Evolutionary conservation across 2,888 invertebrate species (phyloP).

Genomic region (Onthophagus sagittarius): DNA sequence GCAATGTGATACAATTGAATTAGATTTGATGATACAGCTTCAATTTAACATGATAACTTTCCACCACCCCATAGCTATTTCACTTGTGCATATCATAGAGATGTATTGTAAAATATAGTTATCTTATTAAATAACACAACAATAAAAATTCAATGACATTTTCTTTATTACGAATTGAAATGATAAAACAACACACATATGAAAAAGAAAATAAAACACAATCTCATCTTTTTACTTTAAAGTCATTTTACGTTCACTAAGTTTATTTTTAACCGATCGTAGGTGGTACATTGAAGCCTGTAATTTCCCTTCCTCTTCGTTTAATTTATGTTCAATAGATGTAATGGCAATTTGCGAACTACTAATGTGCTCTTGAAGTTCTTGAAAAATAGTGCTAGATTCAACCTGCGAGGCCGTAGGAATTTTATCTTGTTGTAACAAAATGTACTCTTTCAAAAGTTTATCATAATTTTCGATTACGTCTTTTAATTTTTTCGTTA

Average conservation of each 20-base stretch:
- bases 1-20: no score
- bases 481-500: conserved; percentile 8
- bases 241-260: conserved; percentile 5
- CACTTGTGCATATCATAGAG: no score
- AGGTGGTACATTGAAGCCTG: conserved; percentile 18
- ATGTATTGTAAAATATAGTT: no score
- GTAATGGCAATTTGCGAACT: conserved; percentile 15
- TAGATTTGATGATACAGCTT: no score
- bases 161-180: no score
- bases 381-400: conserved; percentile 6
- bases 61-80: no score
- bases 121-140: no score
- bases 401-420: not conserved
- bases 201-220: conserved; percentile 1
- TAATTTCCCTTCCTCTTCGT: conserved; percentile 20
- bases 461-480: conserved; percentile 3
- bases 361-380: conserved; percentile 14
- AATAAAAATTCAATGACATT: no score
- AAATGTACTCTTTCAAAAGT: not conserved
- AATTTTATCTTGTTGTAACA: not conserved
- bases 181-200: not conserved
- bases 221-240: not conserved
- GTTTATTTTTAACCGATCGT: conserved; percentile 15
- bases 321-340: conserved; percentile 19
- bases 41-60: no score